These are phyloP conservation scores for Lagocephalus sceleratus DNA, from an alignment of 2,797 vertebrate species.

Conservation along the genomic window DNA sequence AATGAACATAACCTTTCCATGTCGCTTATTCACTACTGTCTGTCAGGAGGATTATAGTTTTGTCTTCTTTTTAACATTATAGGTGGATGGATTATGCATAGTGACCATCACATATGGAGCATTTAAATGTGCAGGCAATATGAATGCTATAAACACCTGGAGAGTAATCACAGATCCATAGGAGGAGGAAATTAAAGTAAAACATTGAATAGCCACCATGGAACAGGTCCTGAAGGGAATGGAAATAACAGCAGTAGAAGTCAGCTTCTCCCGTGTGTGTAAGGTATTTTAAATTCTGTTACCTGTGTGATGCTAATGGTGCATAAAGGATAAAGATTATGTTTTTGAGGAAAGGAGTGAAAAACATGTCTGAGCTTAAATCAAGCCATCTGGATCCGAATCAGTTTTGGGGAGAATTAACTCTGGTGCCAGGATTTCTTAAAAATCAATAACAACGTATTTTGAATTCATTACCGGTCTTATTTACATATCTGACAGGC, in stretches of 20 bases:
- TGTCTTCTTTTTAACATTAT: slow-evolving; percentile 11
- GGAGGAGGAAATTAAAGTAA: background rate
- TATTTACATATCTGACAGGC: background rate
- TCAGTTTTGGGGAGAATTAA: background rate
- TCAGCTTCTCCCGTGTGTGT: background rate
- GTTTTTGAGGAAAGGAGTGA: background rate
- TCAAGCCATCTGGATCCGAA: background rate
- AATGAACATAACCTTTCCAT: slow-evolving; percentile 71
- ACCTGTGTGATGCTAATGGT: background rate
- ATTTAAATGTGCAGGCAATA: no score
- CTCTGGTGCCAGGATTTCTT: background rate
- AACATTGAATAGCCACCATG: background rate
- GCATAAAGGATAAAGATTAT: background rate
- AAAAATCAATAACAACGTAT: background rate
- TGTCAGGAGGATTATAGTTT: slow-evolving; percentile 17
- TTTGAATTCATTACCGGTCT: background rate
- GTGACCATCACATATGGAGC: background rate
- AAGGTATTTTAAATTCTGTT: background rate
- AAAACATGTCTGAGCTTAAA: background rate
- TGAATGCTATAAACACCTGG: no score
- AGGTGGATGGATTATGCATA: slow-evolving; percentile 8
- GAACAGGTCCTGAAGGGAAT: no score
- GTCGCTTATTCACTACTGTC: slow-evolving; percentile 36
- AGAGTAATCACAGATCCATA: no score
- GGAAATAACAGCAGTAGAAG: no score